Base-by-base conservation (phyloP, 2,113 vertebrate species). In the Scomber scombrus region DNA sequence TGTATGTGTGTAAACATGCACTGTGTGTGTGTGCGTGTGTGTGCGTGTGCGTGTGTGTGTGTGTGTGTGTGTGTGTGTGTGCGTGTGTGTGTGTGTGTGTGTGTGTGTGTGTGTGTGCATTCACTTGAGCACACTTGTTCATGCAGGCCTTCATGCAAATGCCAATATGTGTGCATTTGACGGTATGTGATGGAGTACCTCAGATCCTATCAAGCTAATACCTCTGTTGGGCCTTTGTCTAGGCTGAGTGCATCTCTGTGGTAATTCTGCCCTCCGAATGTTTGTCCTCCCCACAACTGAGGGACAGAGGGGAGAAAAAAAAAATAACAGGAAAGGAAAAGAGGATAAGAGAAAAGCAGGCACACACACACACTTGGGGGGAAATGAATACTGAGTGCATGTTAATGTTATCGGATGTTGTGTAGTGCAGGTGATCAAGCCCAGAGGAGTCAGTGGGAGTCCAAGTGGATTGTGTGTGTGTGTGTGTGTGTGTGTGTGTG, bases 121-220 rank as follows among this genome's bases (percentile, higher is more conserved):
- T 70, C 3, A 45, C 51, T 40, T 77, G 56, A 40, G 29, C 12
- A 23, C 4, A 58, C 46, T 19, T 51, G 56, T 54, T 52, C 21
- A 75, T 34, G 47, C 63, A 54, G 65, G 45, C 57, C 52, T 21
- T 64, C 77, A 81, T 84, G 75, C 71, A 63, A 63, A 70, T 80
- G 65, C 51, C 61, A 80, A 61, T 71, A 66, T 71, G 64, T 56
- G 87, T 82, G 80, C 43, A 60, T 78, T 54, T 87, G 75, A 75
- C 56, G 5, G 71, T 69, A 77, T 74, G 79, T 84, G 87, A 90
- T 86, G 75, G 76, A 88, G 63, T 69, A 83, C 47, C 58, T 83
- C 43, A 71, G 92, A 94, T 91, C 55, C 81, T 84, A 91, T 92
- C 92, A 72, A 52, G 61, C 40, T 90, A 90, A 93, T 91, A 87